These are phyloP conservation scores for Siderastrea siderea DNA, from an alignment of 92 coral and sea anemone species.

Conservation along the genomic window DNA sequence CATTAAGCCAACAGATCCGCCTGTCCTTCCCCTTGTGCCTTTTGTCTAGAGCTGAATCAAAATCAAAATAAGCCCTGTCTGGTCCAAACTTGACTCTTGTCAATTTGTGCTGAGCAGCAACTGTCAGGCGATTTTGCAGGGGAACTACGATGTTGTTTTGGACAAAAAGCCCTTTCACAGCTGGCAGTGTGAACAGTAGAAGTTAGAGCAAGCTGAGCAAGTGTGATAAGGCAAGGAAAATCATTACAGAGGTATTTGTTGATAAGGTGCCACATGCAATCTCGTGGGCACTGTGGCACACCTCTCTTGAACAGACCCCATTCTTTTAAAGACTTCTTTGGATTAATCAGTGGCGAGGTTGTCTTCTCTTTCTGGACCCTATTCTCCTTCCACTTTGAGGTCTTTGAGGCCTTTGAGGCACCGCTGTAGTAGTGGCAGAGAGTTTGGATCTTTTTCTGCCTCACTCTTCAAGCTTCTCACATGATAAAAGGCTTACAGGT, in stretches of 20 bases:
- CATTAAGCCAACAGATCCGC: neutral
- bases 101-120: constrained; percentile 31
- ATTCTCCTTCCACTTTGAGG: constrained; percentile 43
- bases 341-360: constrained; percentile 38
- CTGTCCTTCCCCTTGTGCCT: constrained; percentile 1
- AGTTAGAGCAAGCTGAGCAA: constrained; percentile 39
- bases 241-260: constrained; percentile 30
- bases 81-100: constrained; percentile 33
- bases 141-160: constrained; percentile 20
- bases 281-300: constrained; percentile 35
- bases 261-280: constrained; percentile 36
- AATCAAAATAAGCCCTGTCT: constrained; percentile 30
- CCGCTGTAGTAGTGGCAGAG: constrained; percentile 42
- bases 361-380: constrained; percentile 33
- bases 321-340: constrained; percentile 17
- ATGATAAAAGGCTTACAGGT: constrained; percentile 22
- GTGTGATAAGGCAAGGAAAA: constrained; percentile 37
- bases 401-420: constrained; percentile 34
- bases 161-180: neutral
- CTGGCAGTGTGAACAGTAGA: constrained; percentile 13
- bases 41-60: constrained; percentile 16
- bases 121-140: neutral
- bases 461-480: constrained; percentile 35
- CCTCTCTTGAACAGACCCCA: constrained; percentile 53
- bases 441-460: constrained; percentile 25